Percentiles rank a stretch among this genome's conserved stretches.
These are phyloP conservation scores for Lissonota sp. DNA, from an alignment of 2,888 invertebrate genomes.

Conservation along the genomic window DNA sequence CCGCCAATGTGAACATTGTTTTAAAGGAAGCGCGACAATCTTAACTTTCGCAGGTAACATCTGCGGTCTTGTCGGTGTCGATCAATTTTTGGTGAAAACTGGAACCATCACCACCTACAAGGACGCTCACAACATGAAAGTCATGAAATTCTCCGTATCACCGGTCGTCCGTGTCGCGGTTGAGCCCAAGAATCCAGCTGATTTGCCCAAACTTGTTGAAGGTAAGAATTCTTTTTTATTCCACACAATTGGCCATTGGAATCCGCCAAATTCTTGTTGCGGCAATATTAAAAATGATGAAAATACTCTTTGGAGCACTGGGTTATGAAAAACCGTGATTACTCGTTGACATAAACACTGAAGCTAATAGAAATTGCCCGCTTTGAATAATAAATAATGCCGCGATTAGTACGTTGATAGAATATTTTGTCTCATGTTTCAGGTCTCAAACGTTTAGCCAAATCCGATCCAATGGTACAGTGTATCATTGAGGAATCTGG, in stretches of 20 bases:
- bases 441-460: conserved; percentile 98
- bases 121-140: conserved; percentile 99
- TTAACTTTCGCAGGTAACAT: conserved; percentile 90
- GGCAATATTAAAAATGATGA: conserved; percentile 73
- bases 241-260: not conserved
- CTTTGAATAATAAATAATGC: not conserved
- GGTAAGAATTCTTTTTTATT: conserved; percentile 79
- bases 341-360: conserved; percentile 76
- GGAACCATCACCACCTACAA: conserved; percentile 99
- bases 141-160: conserved; percentile 99
- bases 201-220: conserved; percentile 99
- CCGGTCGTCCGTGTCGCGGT: conserved; percentile 99
- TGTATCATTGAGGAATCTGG: conserved; percentile 99
- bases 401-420: not conserved
- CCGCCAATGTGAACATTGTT: not conserved
- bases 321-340: conserved; percentile 82
- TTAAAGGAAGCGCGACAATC: not conserved
- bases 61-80: conserved; percentile 99
- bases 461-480: conserved; percentile 99
- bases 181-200: conserved; percentile 99
- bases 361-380: conserved; percentile 52
- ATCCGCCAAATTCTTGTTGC: not conserved
- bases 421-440: conserved; percentile 33
- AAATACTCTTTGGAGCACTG: conserved; percentile 79
- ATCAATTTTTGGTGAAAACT: conserved; percentile 99